These are phyloP conservation scores for Formica exsecta DNA, from an alignment of 1,140 invertebrate species.

Conservation along the genomic window DNA sequence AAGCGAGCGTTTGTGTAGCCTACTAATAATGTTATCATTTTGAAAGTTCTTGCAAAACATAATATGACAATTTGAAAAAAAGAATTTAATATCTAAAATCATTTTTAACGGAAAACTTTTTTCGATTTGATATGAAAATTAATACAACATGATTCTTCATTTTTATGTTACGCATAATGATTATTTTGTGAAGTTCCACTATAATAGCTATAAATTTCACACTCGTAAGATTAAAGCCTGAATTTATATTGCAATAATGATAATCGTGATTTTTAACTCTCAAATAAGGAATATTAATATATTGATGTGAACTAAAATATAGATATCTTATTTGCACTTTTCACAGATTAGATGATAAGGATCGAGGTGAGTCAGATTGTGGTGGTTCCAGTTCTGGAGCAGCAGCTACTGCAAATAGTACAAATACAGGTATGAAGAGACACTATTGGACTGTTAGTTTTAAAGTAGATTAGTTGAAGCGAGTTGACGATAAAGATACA, in stretches of 20 bases:
- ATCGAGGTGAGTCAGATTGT: conserved; percentile 83
- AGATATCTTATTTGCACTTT: neutral
- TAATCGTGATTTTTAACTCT: neutral
- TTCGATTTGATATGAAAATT: too few relatives aligned
- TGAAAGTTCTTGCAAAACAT: too few relatives aligned
- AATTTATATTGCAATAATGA: too few relatives aligned
- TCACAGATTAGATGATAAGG: conserved; percentile 85
- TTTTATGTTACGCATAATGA: neutral
- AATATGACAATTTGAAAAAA: too few relatives aligned
- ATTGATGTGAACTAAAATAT: neutral
- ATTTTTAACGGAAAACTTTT: too few relatives aligned
- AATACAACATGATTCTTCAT: too few relatives aligned
- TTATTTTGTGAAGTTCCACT: neutral
- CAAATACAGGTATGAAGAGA: conserved; percentile 83
- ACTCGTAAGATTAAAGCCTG: neutral
- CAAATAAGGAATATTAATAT: neutral
- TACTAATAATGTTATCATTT: too few relatives aligned
- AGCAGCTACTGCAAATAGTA: conserved; percentile 77
- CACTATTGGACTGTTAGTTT: conserved; percentile 21
- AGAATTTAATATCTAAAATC: too few relatives aligned
- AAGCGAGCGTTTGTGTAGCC: neutral
- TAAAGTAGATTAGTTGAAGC: conserved; percentile 59
- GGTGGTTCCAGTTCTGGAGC: conserved; percentile 75
- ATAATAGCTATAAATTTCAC: neutral
- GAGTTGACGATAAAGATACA: conserved; percentile 77